Evolutionary conservation across 2,888 invertebrate species (phyloP).

Genomic region (Megastigmus dorsalis): DNA sequence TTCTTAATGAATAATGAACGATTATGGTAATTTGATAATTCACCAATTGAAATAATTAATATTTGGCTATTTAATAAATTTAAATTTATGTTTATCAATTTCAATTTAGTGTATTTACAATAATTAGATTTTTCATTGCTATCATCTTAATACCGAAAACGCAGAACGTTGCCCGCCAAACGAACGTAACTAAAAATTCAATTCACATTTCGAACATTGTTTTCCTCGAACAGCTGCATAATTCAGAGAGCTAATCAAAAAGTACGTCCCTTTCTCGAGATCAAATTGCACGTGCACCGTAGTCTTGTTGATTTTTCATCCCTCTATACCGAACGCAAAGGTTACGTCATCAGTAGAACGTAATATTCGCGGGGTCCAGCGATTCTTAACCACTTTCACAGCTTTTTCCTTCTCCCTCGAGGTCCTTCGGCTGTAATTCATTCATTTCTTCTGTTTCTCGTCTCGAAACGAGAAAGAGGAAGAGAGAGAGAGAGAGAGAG

Average conservation of each 20-base stretch:
- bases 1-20: too few species aligned
- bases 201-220: too few species aligned
- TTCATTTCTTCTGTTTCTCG: conserved; percentile 3
- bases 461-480: neutral
- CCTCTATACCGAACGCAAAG: too few species aligned
- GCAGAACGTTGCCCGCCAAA: too few species aligned
- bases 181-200: too few species aligned
- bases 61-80: too few species aligned
- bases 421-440: conserved; percentile 3
- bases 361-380: neutral
- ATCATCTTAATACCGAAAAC: too few species aligned
- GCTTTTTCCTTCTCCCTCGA: conserved; percentile 1
- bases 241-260: neutral
- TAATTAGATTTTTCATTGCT: too few species aligned
- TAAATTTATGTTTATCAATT: too few species aligned
- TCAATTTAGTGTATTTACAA: too few species aligned
- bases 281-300: neutral
- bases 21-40: too few species aligned
- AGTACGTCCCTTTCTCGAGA: neutral
- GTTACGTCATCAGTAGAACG: neutral
- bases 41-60: too few species aligned
- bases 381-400: neutral
- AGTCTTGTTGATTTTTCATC: neutral
- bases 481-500: neutral
- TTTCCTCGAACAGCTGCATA: neutral